Evolutionary conservation across 1,140 invertebrate genomes (phyloP).

Genomic region (Hypsibius dujardini): DNA sequence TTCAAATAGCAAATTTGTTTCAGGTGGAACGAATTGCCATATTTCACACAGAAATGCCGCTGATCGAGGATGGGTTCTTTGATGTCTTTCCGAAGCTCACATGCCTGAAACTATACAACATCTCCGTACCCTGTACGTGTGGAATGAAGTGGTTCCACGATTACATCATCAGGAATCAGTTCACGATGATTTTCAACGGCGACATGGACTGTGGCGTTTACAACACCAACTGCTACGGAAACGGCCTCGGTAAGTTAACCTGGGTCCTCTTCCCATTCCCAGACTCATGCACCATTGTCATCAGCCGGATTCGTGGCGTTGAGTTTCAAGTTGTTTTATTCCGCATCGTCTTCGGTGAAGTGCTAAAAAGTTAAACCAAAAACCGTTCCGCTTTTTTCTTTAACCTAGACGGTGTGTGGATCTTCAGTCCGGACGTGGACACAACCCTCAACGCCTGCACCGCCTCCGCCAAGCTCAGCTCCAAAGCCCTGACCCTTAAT

Average conservation of each 20-base stretch:
- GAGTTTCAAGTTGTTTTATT: no score
- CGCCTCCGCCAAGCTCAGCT: background rate
- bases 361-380: no score
- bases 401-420: conserved; percentile 3
- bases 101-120: conserved; percentile 7
- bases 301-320: no score
- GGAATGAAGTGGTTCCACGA: conserved; percentile 14
- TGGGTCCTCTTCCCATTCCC: no score
- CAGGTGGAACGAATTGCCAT: conserved; percentile 8
- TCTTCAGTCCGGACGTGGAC: conserved; percentile 14
- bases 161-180: background rate
- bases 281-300: no score
- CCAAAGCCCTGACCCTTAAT: background rate
- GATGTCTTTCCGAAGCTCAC: background rate
- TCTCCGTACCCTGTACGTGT: conserved; percentile 4
- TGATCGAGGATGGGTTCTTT: conserved; percentile 11
- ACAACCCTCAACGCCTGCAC: background rate
- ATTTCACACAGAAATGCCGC: conserved; percentile 8
- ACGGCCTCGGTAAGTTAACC: no score
- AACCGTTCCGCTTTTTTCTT: no score
- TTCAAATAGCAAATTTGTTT: no score
- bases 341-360: no score
- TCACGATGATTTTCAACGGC: conserved; percentile 15
- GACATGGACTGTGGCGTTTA: conserved; percentile 12
- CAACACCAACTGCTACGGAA: conserved; percentile 15